Evolutionary conservation across 92 coral and sea anemone genomes (phyloP).

Genomic region (Bergia sp.): DNA sequence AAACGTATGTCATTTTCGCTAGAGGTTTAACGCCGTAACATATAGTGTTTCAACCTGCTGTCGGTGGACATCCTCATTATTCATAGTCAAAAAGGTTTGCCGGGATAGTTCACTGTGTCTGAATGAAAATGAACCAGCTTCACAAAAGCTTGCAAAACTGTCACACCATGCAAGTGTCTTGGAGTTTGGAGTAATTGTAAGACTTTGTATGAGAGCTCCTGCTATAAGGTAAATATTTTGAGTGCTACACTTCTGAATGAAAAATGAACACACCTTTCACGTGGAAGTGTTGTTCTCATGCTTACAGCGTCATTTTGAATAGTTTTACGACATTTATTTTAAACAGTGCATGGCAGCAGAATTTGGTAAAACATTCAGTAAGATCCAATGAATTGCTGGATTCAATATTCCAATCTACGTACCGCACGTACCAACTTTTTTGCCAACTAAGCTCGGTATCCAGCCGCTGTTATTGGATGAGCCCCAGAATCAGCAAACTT

Average conservation of each 20-base stretch:
- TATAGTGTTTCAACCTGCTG: background rate
- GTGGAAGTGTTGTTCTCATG: slow-evolving; percentile 8
- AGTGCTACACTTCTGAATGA: slow-evolving; percentile 2
- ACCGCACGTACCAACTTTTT: background rate
- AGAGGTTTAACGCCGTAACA: background rate
- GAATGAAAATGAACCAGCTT: too few species aligned
- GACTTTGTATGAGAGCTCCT: background rate
- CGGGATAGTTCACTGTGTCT: background rate
- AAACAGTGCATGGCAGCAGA: slow-evolving; percentile 13
- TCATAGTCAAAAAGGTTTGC: background rate
- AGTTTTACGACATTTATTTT: slow-evolving; percentile 6
- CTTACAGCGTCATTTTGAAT: background rate
- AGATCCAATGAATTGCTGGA: slow-evolving; percentile 13
- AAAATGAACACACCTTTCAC: slow-evolving; percentile 2
- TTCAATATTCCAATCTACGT: slow-evolving; percentile 1
- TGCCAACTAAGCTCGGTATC: background rate
- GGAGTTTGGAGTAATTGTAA: background rate
- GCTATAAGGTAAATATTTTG: background rate
- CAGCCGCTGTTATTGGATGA: background rate
- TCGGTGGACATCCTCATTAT: background rate
- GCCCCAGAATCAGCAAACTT: background rate
- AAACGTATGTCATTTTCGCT: background rate
- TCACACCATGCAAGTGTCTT: background rate
- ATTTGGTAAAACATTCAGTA: background rate
- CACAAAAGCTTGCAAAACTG: background rate